phyloP scores from a whole-genome alignment of 1,140 invertebrate species.

The Hetaerina americana region DNA sequence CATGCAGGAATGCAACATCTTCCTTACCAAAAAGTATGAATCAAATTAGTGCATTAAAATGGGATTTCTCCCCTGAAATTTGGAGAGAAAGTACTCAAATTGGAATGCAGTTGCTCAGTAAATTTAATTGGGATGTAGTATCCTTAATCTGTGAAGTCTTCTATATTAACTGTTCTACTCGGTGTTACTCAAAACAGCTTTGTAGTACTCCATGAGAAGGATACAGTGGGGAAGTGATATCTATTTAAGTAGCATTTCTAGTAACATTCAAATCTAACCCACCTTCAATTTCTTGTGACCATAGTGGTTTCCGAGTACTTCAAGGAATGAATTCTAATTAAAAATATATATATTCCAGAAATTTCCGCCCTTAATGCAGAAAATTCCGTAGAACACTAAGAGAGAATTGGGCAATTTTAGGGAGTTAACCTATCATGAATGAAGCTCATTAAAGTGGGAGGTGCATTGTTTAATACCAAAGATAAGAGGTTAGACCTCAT shows the following conservation, averaged over 20 bases:
- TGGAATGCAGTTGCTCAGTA: neutral
- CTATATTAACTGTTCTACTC: neutral
- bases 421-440: neutral
- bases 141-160: neutral
- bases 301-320: neutral
- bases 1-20: neutral
- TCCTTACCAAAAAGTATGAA: neutral
- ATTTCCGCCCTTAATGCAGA: neutral
- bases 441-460: conserved; percentile 1
- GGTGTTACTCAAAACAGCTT: neutral
- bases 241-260: neutral
- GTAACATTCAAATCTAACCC: neutral
- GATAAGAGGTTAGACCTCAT: conserved; percentile 1
- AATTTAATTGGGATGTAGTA: neutral
- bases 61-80: neutral
- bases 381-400: neutral
- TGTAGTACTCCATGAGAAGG: neutral
- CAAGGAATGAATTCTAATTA: neutral
- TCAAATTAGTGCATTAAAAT: neutral
- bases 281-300: neutral
- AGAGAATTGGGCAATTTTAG: neutral
- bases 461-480: conserved; percentile 8
- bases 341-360: neutral
- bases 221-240: neutral
- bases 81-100: neutral